These are phyloP conservation scores for Pongo abelii DNA, from an alignment of 2,113 vertebrate genomes.

Conservation along the genomic window DNA sequence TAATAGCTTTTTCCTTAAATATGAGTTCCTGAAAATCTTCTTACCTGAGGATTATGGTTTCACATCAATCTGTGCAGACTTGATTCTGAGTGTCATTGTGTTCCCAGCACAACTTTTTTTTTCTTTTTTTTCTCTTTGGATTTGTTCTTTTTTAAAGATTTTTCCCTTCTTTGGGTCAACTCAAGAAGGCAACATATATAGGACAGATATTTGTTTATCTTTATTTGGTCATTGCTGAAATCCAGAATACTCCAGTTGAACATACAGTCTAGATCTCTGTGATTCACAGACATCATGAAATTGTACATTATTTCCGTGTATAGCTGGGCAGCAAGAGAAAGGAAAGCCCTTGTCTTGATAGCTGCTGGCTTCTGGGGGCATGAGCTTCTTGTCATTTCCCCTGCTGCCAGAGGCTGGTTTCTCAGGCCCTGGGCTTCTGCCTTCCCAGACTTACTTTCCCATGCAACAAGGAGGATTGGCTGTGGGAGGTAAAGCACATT, in stretches of 20 bases:
- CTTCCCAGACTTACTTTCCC: not conserved
- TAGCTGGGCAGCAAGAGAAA: not conserved
- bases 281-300: not conserved
- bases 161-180: not conserved
- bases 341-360: fast-evolving
- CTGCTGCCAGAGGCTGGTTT: not conserved
- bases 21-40: not conserved
- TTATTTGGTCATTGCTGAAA: not conserved
- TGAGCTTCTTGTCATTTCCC: not conserved
- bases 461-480: not conserved
- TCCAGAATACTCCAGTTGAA: not conserved
- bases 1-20: not conserved
- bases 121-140: not conserved
- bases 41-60: not conserved
- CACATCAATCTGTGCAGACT: not conserved
- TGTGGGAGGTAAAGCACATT: not conserved
- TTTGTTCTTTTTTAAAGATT: not conserved
- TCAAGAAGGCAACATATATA: not conserved
- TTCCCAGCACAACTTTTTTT: not conserved
- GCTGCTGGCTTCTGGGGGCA: fast-evolving
- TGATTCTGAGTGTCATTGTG: not conserved
- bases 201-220: not conserved
- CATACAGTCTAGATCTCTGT: not conserved
- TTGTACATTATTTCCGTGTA: fast-evolving
- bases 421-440: not conserved